A percentile compares a stretch with the other conserved stretches of the same genome.
Evolutionary conservation across 2,113 vertebrate genomes (phyloP).

Genomic region (Thalassarche chlororhynchos): DNA sequence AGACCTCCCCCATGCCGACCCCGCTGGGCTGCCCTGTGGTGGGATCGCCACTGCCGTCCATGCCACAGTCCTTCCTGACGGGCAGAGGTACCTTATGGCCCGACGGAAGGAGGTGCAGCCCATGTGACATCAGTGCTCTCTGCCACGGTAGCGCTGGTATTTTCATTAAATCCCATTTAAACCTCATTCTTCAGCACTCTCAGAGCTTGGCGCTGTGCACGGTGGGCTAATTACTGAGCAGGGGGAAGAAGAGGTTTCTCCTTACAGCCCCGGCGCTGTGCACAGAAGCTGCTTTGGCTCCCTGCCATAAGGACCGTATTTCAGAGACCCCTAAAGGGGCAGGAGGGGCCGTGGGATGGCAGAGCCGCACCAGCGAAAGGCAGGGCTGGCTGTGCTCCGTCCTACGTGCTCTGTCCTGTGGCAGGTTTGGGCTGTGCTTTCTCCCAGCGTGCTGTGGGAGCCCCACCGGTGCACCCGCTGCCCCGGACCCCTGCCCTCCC

Average conservation of each 20-base stretch:
- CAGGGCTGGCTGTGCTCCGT: background rate
- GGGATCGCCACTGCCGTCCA: rapidly evolving
- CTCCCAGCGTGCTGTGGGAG: rapidly evolving
- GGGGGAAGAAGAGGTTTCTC: background rate
- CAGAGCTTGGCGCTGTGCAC: background rate
- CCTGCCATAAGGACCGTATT: rapidly evolving
- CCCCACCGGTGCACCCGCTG: rapidly evolving
- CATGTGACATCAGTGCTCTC: rapidly evolving
- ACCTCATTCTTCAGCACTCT: background rate
- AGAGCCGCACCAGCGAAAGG: background rate
- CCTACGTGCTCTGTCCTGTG: rapidly evolving
- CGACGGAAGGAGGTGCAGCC: background rate
- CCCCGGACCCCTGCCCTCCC: background rate
- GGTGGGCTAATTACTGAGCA: background rate
- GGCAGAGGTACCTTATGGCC: background rate
- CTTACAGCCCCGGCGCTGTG: rapidly evolving
- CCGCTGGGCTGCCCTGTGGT: rapidly evolving
- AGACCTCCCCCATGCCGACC: rapidly evolving
- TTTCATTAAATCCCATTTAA: background rate
- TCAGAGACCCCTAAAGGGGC: background rate
- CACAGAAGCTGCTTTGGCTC: background rate
- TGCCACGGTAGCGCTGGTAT: background rate
- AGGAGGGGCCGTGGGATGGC: background rate
- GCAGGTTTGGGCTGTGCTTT: background rate
- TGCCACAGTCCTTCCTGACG: rapidly evolving